Conservation (phyloP, 2,113 vertebrate species). For the Ellobius talpinus region DNA sequence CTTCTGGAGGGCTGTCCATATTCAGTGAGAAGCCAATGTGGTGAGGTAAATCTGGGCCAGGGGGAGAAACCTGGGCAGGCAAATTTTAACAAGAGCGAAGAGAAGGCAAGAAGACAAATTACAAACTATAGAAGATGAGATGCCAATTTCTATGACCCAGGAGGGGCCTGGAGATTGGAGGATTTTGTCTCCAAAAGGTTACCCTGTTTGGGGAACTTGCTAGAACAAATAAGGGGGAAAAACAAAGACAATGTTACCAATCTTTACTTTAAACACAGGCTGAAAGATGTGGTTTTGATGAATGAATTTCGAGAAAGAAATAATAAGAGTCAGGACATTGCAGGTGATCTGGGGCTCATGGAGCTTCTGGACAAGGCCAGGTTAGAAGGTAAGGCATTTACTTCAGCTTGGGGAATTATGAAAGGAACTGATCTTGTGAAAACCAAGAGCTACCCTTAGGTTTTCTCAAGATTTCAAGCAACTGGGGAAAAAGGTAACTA, state of each 20-base stretch:
- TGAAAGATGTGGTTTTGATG: background rate
- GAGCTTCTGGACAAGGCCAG: background rate
- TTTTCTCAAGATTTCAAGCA: slow-evolving; percentile 30
- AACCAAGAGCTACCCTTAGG: slow-evolving; percentile 3
- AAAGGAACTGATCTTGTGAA: background rate
- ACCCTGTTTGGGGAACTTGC: background rate
- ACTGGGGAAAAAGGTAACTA: background rate
- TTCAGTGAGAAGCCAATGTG: background rate
- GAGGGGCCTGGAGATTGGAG: background rate
- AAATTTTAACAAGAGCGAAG: background rate
- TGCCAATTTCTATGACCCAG: background rate
- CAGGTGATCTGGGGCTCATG: background rate
- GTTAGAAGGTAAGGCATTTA: background rate
- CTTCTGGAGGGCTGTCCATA: background rate
- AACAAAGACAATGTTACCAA: background rate
- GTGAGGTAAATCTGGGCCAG: background rate
- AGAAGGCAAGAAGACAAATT: background rate
- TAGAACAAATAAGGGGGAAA: background rate
- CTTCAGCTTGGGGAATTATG: background rate
- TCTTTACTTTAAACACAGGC: slow-evolving; percentile 19
- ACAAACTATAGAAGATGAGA: background rate
- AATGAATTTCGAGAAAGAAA: slow-evolving; percentile 40
- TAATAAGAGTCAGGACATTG: background rate
- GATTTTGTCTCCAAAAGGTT: background rate
- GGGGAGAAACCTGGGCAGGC: background rate